These are phyloP conservation scores for Sebastes minor DNA, from an alignment of 2,797 vertebrate genomes.

Conservation along the genomic window DNA sequence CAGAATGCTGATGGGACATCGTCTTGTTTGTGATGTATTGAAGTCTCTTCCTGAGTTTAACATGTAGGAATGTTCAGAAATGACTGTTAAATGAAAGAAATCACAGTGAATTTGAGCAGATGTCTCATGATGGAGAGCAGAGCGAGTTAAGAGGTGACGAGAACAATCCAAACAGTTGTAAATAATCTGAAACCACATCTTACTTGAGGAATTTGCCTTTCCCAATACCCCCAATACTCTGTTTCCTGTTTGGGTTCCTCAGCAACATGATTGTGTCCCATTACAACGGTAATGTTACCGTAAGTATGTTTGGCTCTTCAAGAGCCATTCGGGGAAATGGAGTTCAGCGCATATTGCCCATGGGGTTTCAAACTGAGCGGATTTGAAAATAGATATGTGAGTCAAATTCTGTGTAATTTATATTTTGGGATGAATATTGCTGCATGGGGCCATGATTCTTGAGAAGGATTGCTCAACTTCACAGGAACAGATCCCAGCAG, in stretches of 20 bases:
- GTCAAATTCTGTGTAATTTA: not conserved
- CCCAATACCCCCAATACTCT: constrained; percentile 5
- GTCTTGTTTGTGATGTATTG: not conserved
- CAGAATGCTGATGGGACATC: not conserved
- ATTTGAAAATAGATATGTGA: not conserved
- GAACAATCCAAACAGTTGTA: constrained; percentile 21
- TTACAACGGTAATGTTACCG: constrained; percentile 8
- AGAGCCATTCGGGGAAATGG: constrained; percentile 14
- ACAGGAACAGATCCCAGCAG: not conserved
- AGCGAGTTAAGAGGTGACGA: constrained; percentile 23
- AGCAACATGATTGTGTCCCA: constrained; percentile 27
- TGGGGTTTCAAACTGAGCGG: not conserved
- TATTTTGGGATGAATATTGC: not conserved
- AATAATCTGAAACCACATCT: constrained; percentile 18
- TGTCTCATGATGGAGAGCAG: not conserved
- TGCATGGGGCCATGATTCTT: not conserved
- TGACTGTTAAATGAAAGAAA: not conserved
- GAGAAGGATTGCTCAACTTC: not conserved
- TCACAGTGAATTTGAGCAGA: not conserved
- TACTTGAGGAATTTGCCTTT: constrained; percentile 26
- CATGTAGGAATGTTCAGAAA: not conserved
- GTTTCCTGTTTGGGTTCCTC: constrained; percentile 49
- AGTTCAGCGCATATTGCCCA: constrained; percentile 15
- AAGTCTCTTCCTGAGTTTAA: not conserved
- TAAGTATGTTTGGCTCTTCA: constrained; percentile 11